Conservation (phyloP, 2,113 vertebrate species). For the Mirounga angustirostris region DNA sequence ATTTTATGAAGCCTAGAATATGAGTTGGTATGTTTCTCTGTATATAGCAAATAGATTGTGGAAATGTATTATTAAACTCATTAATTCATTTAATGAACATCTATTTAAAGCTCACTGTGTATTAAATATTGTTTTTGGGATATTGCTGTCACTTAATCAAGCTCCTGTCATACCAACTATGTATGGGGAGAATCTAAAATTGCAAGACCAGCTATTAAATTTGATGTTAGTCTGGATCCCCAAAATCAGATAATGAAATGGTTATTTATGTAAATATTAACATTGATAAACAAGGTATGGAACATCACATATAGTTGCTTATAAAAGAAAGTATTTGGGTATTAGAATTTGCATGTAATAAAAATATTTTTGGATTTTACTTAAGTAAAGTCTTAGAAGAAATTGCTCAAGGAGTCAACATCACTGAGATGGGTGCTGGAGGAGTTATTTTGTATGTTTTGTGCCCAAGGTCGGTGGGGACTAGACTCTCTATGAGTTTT, state of each 20-base stretch:
- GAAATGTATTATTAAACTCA: background rate
- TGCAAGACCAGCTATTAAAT: background rate
- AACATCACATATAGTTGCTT: background rate
- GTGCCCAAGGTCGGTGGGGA: background rate
- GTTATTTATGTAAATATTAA: background rate
- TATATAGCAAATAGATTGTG: background rate
- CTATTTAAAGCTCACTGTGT: background rate
- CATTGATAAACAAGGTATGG: background rate
- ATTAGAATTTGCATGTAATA: conserved; percentile 24
- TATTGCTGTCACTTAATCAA: background rate
- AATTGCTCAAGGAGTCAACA: background rate
- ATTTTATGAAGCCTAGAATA: conserved; percentile 4
- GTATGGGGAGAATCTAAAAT: background rate
- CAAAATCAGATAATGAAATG: background rate
- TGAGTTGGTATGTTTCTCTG: background rate
- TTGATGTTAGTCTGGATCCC: background rate
- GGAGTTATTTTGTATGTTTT: background rate
- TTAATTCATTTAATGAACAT: background rate
- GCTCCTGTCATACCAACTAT: background rate
- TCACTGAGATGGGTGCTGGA: background rate
- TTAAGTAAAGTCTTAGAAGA: background rate
- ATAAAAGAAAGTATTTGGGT: background rate
- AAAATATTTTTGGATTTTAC: conserved; percentile 29
- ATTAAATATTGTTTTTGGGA: conserved; percentile 18
- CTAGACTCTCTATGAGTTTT: background rate